These are phyloP conservation scores for Vombatus ursinus DNA, from an alignment of 2,113 vertebrate genomes.

Conservation along the genomic window DNA sequence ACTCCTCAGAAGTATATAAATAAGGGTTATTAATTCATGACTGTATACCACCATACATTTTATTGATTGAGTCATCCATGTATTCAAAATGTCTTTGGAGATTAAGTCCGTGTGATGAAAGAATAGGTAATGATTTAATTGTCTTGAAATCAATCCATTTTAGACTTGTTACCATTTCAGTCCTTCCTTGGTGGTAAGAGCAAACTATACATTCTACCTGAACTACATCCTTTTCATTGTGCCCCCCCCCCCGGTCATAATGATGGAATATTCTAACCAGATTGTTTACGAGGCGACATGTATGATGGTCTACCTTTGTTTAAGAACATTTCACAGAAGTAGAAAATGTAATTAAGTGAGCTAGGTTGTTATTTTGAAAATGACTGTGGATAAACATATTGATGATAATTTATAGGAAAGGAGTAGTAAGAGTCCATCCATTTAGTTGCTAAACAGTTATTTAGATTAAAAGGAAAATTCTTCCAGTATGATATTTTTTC, in stretches of 20 bases:
- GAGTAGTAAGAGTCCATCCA: background rate
- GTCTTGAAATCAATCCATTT: slow-evolving; percentile 35
- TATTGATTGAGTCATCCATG: slow-evolving; percentile 66
- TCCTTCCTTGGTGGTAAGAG: slow-evolving; percentile 29
- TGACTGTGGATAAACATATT: background rate
- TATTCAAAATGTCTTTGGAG: slow-evolving; percentile 35
- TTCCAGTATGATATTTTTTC: background rate
- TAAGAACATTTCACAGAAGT: slow-evolving; percentile 43
- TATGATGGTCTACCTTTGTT: slow-evolving; percentile 18
- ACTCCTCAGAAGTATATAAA: slow-evolving; percentile 36
- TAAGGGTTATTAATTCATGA: slow-evolving; percentile 57
- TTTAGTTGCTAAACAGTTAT: background rate
- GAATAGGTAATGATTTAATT: slow-evolving; percentile 57
- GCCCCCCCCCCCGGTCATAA: background rate
- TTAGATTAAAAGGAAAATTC: slow-evolving; percentile 4
- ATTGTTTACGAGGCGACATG: slow-evolving; percentile 17
- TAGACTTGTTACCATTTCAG: slow-evolving; percentile 53
- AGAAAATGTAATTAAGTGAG: slow-evolving; percentile 26
- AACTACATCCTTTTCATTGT: slow-evolving; percentile 30
- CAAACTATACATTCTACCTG: slow-evolving; percentile 45
- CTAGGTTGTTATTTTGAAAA: slow-evolving; percentile 4
- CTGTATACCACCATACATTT: slow-evolving; percentile 5
- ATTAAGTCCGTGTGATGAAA: slow-evolving; percentile 37
- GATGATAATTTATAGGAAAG: background rate
- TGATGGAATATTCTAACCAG: slow-evolving; percentile 6